Evolutionary conservation across 2,888 invertebrate genomes (phyloP).

Genomic region (Nomada lathburiana): DNA sequence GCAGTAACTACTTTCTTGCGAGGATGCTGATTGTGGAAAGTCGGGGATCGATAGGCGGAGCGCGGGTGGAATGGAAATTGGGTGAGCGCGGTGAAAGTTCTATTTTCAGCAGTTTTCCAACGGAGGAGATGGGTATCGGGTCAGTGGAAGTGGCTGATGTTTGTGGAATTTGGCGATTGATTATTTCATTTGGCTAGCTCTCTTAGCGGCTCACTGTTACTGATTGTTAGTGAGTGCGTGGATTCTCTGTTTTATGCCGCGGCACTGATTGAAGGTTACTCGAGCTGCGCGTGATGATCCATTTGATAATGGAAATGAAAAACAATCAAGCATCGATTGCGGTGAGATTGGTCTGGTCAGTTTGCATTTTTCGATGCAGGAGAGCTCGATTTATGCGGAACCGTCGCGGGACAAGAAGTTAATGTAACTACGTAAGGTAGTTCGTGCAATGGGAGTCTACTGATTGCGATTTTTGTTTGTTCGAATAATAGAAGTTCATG

Average conservation of each 20-base stretch:
- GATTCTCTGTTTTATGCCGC: not conserved
- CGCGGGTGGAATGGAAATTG: not conserved
- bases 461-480: too few species aligned
- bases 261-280: not conserved
- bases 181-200: constrained; percentile 8
- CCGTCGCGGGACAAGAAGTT: too few species aligned
- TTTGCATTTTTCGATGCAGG: not conserved
- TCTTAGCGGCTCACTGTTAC: not conserved
- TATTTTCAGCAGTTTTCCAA: constrained; percentile 3
- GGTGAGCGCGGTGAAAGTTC: not conserved
- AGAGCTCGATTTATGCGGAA: not conserved
- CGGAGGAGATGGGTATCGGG: not conserved
- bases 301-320: not conserved
- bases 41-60: not conserved
- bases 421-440: too few species aligned
- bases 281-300: not conserved
- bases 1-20: not conserved
- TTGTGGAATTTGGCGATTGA: constrained; percentile 8
- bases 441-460: too few species aligned
- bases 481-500: too few species aligned
- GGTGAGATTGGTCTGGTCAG: not conserved
- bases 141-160: not conserved
- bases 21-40: not conserved
- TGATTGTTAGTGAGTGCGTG: not conserved
- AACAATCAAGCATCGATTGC: not conserved